Evolutionary conservation across 2,797 vertebrate species (phyloP).

Genomic region (Linurgus olivaceus): DNA sequence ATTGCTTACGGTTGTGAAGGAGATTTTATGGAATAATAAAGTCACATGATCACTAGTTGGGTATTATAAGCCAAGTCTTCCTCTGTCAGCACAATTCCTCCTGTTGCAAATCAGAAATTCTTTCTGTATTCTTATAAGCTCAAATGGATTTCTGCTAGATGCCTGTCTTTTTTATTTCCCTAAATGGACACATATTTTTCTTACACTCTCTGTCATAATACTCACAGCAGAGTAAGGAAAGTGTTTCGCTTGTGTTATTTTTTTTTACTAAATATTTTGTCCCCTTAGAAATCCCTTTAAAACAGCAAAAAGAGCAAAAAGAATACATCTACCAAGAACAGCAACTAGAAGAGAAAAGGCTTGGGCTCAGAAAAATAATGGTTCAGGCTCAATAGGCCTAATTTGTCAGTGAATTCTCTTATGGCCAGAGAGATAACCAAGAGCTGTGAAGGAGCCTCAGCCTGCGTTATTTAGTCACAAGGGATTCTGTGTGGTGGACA

Average conservation of each 20-base stretch:
- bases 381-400: background rate
- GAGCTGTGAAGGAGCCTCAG: conserved; percentile 29
- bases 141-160: background rate
- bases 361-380: conserved; percentile 23
- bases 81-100: background rate
- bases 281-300: background rate
- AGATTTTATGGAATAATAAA: background rate
- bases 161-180: background rate
- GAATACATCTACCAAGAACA: background rate
- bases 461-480: conserved; percentile 5
- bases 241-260: background rate
- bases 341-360: background rate
- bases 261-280: background rate
- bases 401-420: conserved; percentile 41
- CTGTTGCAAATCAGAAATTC: conserved; percentile 36
- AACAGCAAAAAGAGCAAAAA: background rate
- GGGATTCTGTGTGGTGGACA: background rate
- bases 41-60: background rate
- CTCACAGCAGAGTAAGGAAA: background rate
- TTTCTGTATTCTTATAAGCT: conserved; percentile 25
- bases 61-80: background rate
- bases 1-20: background rate
- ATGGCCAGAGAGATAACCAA: conserved; percentile 20
- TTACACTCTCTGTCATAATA: background rate
- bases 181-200: conserved; percentile 24